Evolutionary conservation across 2,888 invertebrate species (phyloP), one percentile per base, ranked within the genome.

Genomic region (Agelastica alni): DNA sequence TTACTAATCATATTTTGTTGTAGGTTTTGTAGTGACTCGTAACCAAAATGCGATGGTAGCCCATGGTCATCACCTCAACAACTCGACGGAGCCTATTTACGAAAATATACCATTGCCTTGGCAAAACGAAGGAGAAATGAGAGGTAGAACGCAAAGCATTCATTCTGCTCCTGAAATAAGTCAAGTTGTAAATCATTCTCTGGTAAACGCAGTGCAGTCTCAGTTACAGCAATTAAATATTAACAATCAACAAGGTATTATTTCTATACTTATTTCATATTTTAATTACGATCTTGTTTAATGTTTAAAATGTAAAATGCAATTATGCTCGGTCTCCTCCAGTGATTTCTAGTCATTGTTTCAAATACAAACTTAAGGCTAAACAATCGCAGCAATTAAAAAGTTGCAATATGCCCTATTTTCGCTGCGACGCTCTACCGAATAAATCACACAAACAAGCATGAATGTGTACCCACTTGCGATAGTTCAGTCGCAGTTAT

Each of bases 51-150:
- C 73, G 2, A 65, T 75, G 56, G 71, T 73, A 0, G 68, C 74
- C 1, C 73, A 71, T 53, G 71, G 71, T 49, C 51, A 61, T 7
- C 69, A 69, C 41, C 73, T 77, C 46, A 70, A 74, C 48, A 78
- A 80, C 53, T 76, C 82, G 0, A 79, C 84, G 9, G 91, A 91
- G 69, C 91, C 91, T 1, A 91, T 91, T 59, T 91, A 91, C 72
- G 90, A 91, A 69, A 91, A 91, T 72, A 87, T 91, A 4, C 89
- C 89, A 0, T 70, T 88, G 18, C 85, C 88, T 0, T 87, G 86
- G 85, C 82, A 81, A 60, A 72, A 71, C 37, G 61, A 62, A 31
- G 67, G 63, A 1, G 72, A 74, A 54, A 73, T 74, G 64, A 70
- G 79, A 37, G 77, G 75, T 39, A 74, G 85, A 26, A 85, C 88